These are phyloP conservation scores for Neuroterus valhalla DNA, from an alignment of 1,140 invertebrate species.

Conservation along the genomic window DNA sequence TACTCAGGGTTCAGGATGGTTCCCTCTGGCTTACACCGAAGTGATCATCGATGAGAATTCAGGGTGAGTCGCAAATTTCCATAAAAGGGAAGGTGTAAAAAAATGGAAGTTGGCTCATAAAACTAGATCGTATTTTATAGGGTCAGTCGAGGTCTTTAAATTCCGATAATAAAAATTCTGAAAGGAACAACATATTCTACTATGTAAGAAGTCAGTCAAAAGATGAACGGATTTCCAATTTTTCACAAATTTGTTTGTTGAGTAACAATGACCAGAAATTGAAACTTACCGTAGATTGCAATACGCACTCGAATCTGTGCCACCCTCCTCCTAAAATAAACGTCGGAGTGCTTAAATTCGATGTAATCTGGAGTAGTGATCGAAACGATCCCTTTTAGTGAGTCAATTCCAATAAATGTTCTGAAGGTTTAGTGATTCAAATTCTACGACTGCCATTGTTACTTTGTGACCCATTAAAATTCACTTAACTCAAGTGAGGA, in stretches of 20 bases:
- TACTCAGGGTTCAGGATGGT: conserved; percentile 94
- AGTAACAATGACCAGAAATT: not conserved
- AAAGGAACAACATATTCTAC: too few species aligned
- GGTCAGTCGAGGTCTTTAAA: too few species aligned
- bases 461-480: conserved; percentile 16
- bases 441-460: not conserved
- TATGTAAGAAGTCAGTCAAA: too few species aligned
- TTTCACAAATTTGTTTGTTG: too few species aligned
- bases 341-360: conserved; percentile 1
- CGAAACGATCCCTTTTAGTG: not conserved
- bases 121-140: too few species aligned
- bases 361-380: conserved; percentile 22
- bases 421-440: not conserved
- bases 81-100: not conserved
- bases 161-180: too few species aligned
- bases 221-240: too few species aligned
- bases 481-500: not conserved
- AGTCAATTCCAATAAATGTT: conserved; percentile 4
- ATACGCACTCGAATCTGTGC: conserved; percentile 1
- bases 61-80: conserved; percentile 62
- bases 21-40: conserved; percentile 94
- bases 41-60: conserved; percentile 78
- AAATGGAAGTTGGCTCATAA: not conserved
- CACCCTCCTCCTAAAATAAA: conserved; percentile 13
- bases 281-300: not conserved